Base-by-base conservation (phyloP, 2,888 invertebrate genomes). In the Hipparchia sbordonii region DNA sequence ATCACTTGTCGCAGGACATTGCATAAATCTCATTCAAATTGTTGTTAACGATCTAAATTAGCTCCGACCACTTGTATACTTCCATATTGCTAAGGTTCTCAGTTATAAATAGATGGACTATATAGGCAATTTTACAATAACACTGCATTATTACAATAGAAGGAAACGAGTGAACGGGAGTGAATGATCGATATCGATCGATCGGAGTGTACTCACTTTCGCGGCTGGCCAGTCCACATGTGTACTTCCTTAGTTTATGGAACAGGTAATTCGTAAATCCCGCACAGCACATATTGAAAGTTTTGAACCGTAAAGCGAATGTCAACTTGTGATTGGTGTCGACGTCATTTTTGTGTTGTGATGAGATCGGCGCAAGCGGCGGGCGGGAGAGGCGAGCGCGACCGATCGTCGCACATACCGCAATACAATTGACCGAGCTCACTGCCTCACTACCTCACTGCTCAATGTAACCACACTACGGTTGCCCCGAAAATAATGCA, bases 221-320 rank as follows among this genome's bases (percentile, higher is more conserved):
- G 82, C 88, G 88, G 85, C 90, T 89, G 81, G 89, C 88, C 75
- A 91, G 85, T 82, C 93, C 93, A 87, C 92, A 91, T 89, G 93
- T 92, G 86, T 93, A 93, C 81, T 90, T 92, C 83, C 92, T 90
- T 77, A 93, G 88, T 86, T 92, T 92, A 82, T 91, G 88, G 79
- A 91, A 91, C 83, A 93, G 84, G 84, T 92, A 91, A 83, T 89
- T 89, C 79, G 86, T 88, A 77, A 89, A 88, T 83, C 90, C 87
- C 76, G 92, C 90, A 90, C 92, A 92, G 82, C 91, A 90, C 93
- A 92, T 93, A 80, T 83, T 87, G 82, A 85, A 82, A 82, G 84
- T 84, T 84, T 82, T 81, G 65, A 65, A 82, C 78, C 78, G 79
- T 74, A 65, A 74, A 68, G 59, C 69, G 72, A 79, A 78, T 74